Evolutionary conservation across 2,797 vertebrate species (phyloP).

Genomic region (Monodelphis domestica): DNA sequence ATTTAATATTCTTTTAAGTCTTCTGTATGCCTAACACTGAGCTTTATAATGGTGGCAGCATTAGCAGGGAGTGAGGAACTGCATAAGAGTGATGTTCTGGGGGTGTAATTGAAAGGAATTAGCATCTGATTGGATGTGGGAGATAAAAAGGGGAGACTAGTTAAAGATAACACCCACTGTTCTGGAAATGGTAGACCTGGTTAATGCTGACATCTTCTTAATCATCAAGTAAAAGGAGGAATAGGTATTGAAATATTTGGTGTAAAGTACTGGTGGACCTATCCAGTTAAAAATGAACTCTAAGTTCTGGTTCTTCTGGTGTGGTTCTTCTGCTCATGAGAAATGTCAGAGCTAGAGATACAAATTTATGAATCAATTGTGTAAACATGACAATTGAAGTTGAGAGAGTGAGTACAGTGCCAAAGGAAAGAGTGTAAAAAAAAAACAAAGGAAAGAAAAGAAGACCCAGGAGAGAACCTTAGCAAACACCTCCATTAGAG

Average conservation of each 20-base stretch:
- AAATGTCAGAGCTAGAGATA: background rate
- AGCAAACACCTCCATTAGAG: background rate
- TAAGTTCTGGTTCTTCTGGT: background rate
- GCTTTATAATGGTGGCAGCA: background rate
- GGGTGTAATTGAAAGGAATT: background rate
- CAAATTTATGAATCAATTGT: background rate
- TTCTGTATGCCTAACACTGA: background rate
- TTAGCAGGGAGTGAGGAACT: background rate
- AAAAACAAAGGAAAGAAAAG: too few relatives aligned
- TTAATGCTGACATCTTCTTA: background rate
- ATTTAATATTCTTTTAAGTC: background rate
- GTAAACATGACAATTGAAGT: background rate
- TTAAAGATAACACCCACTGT: background rate
- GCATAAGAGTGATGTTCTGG: background rate
- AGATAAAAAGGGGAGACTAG: background rate
- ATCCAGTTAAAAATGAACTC: background rate
- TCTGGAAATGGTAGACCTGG: background rate
- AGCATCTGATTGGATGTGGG: background rate
- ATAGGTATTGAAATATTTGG: background rate
- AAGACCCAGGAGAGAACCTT: background rate
- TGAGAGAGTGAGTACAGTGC: background rate
- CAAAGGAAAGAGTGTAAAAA: background rate
- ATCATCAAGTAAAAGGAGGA: background rate
- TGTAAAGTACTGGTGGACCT: background rate
- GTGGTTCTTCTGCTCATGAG: background rate